These are phyloP conservation scores for Neogale vison DNA, from an alignment of 2,113 vertebrate species.

Conservation along the genomic window DNA sequence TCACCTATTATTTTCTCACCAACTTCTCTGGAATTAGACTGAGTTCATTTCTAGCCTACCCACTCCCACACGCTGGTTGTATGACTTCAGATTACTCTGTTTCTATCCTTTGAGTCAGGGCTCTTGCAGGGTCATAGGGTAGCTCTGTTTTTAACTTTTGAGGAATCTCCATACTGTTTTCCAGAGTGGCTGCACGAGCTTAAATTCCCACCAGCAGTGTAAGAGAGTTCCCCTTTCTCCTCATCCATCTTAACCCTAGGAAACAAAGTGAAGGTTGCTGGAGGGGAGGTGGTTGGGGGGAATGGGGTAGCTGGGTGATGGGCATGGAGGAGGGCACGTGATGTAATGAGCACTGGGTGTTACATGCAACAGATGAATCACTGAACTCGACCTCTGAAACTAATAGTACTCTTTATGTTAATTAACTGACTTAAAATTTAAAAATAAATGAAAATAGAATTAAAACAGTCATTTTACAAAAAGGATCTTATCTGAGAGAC, in stretches of 20 bases:
- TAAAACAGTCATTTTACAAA: neutral
- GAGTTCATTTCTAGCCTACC: neutral
- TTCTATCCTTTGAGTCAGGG: neutral
- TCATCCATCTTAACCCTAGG: neutral
- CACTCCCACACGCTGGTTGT: neutral
- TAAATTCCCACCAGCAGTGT: neutral
- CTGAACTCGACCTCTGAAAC: neutral
- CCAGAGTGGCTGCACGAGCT: neutral
- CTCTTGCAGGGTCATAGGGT: neutral
- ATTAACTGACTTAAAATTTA: neutral
- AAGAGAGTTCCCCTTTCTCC: neutral
- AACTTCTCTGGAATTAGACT: neutral
- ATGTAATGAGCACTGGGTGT: neutral
- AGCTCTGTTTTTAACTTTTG: neutral
- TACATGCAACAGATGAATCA: neutral
- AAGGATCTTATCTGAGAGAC: neutral
- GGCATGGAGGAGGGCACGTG: neutral
- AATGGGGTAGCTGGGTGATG: neutral
- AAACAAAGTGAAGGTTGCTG: neutral
- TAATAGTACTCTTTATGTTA: neutral
- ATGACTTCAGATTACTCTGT: neutral
- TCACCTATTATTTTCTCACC: neutral
- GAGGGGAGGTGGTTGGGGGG: neutral
- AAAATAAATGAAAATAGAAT: neutral
- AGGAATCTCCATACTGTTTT: neutral